phyloP scores from a whole-genome alignment of 2,797 vertebrate species.

The Periophthalmus magnuspinnatus region DNA sequence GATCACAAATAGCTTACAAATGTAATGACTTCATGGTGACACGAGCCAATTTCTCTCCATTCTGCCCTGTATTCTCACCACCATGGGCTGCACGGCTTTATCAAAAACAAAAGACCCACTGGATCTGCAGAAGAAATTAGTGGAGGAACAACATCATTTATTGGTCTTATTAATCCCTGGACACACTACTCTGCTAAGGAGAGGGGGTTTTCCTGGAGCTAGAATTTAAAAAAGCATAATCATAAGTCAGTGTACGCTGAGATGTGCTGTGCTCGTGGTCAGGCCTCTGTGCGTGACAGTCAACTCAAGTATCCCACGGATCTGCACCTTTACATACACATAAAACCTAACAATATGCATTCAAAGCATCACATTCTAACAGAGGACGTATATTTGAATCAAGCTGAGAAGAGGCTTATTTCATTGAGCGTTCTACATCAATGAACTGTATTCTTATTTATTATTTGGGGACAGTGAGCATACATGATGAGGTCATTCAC shows the following conservation, averaged over 20 bases:
- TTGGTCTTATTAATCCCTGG: conserved; percentile 42
- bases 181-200: conserved; percentile 7
- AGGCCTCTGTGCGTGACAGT: conserved; percentile 87
- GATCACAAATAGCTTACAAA: conserved; percentile 66
- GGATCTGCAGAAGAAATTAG: conserved; percentile 34
- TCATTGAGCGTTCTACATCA: neutral
- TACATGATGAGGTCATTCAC: too few species aligned
- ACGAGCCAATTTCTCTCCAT: conserved; percentile 55
- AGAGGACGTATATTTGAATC: neutral
- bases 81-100: conserved; percentile 44
- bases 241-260: neutral
- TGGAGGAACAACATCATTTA: conserved; percentile 33
- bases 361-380: conserved; percentile 79
- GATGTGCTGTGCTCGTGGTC: conserved; percentile 67
- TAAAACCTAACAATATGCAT: conserved; percentile 69
- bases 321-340: conserved; percentile 83
- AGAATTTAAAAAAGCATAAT: conserved; percentile 15
- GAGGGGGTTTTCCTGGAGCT: neutral
- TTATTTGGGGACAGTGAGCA: too few species aligned
- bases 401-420: neutral
- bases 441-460: neutral
- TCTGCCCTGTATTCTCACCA: conserved; percentile 48
- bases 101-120: conserved; percentile 38
- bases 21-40: conserved; percentile 68
- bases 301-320: conserved; percentile 89